Evolutionary conservation across 2,888 invertebrate genomes (phyloP).

Genomic region (Cistogaster globosa): DNA sequence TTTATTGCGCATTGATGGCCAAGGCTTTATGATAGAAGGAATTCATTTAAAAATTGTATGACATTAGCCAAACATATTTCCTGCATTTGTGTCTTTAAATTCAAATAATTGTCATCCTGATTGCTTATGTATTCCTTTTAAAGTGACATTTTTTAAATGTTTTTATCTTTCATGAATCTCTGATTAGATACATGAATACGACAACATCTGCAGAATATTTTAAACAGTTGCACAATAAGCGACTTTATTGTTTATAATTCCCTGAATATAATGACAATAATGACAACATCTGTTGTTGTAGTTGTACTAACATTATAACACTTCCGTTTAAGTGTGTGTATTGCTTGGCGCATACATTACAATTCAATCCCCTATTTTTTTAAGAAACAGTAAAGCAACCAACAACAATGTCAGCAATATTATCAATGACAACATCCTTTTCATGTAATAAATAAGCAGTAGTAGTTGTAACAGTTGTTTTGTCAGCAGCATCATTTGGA

Average conservation of each 20-base stretch:
- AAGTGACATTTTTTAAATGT: not conserved
- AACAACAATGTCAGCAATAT: conserved; percentile 62
- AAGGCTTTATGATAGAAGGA: no score
- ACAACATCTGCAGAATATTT: conserved; percentile 20
- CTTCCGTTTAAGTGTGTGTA: conserved; percentile 40
- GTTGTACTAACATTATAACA: conserved; percentile 58
- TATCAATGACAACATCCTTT: conserved; percentile 72
- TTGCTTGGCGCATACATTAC: conserved; percentile 2
- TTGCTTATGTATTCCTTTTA: not conserved
- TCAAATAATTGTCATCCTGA: not conserved
- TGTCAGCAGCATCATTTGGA: conserved; percentile 15
- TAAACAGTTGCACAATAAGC: conserved; percentile 5
- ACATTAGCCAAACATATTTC: not conserved
- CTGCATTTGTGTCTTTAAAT: conserved; percentile 1
- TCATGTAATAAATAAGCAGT: conserved; percentile 50
- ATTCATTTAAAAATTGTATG: no score
- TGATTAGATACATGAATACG: conserved; percentile 22
- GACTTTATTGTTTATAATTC: conserved; percentile 53
- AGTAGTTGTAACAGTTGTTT: conserved; percentile 21
- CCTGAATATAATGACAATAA: conserved; percentile 54
- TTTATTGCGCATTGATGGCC: no score
- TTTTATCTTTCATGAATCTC: conserved; percentile 46
- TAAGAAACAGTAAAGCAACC: conserved; percentile 26
- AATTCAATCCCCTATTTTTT: not conserved
- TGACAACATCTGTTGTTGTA: conserved; percentile 44